Conservation (phyloP, 2,797 vertebrate genomes). For the Malacoraja senta region DNA sequence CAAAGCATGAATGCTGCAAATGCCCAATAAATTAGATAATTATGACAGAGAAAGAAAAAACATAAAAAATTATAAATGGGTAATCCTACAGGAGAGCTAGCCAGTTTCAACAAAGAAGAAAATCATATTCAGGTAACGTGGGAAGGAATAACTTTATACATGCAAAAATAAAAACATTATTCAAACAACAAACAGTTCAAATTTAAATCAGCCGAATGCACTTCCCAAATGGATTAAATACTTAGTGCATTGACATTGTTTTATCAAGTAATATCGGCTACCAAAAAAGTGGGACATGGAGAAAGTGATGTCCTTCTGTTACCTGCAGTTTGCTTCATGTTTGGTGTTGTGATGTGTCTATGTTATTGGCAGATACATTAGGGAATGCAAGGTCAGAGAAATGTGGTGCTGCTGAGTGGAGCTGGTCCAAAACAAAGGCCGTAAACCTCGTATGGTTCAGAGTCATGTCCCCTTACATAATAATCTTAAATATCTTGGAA, state of each 20-base stretch:
- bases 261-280: background rate
- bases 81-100: no score
- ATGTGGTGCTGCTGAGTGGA: background rate
- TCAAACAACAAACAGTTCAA: background rate
- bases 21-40: no score
- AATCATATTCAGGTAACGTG: no score
- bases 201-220: no score
- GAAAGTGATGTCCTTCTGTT: background rate
- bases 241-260: background rate
- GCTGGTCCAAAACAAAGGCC: background rate
- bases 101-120: no score
- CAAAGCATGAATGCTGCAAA: no score
- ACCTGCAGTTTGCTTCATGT: background rate
- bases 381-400: background rate
- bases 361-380: background rate
- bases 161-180: no score
- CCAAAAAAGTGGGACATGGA: background rate
- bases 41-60: no score
- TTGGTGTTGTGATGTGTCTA: background rate
- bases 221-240: background rate
- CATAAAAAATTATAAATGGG: no score
- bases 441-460: background rate
- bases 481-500: background rate
- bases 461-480: background rate
- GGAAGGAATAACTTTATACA: no score